Evolutionary conservation across 2,888 invertebrate species (phyloP), one percentile per base, ranked within the genome.

Genomic region (Lypha dubia): DNA sequence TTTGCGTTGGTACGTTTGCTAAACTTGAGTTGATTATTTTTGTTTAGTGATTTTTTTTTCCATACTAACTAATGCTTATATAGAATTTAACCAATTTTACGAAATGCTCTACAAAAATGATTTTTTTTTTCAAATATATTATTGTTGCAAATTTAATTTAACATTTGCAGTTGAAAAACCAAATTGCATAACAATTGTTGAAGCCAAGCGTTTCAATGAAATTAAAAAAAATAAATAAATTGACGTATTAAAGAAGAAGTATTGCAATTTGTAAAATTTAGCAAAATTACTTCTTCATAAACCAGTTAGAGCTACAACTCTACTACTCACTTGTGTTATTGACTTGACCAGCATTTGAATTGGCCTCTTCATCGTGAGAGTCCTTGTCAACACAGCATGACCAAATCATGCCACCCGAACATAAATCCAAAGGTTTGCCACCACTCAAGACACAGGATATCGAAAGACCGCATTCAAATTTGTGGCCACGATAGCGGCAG

Each of bases 351-450:
- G 94, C 92, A 88, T 95, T 93, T 81, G 92, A 91, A 83, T 92
- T 92, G 85, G 93, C 94, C 53, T 93, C 93, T 90, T 87, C 95
- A 92, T 91, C 93, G 6, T 63, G 77, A 1, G 73, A 49, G 90
- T 96, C 95, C 86, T 95, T 94, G 91, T 97, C 97, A 11, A 98
- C 96, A 90, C 98, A 98, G 91, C 98, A 98, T 6, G 97, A 96
- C 98, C 98, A 98, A 88, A 98, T 97, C 95, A 98, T 95, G 71
- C 98, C 98, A 24, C 98, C 98, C 13, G 97, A 97, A 91, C 98
- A 98, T 0, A 98, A 94, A 92, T 98, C 98, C 90, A 98, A 92
- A 1, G 98, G 97, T 87, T 96, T 95, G 5, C 97, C 97, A 1
- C 98, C 98, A 6, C 96, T 95, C 77, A 98, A 93, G 13, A 98